Evolutionary conservation across 1,140 invertebrate species (phyloP).

Genomic region (Drosophila sechellia): DNA sequence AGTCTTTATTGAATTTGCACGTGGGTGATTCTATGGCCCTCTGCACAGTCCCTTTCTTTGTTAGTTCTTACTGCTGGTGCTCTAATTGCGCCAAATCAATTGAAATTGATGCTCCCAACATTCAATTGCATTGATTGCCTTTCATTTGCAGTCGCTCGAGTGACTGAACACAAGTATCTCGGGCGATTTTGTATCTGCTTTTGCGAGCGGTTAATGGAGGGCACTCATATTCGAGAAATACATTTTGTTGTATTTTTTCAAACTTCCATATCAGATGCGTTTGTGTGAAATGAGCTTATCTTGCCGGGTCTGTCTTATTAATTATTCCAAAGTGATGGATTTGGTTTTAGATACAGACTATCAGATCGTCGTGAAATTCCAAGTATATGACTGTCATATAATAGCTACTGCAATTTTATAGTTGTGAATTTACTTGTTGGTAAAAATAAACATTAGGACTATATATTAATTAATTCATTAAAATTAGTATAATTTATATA

Average conservation of each 20-base stretch:
- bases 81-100: conserved; percentile 65
- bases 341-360: conserved; percentile 7
- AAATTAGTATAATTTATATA: too few species aligned
- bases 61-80: conserved; percentile 22
- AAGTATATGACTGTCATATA: not conserved
- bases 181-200: conserved; percentile 3
- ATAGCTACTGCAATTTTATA: not conserved
- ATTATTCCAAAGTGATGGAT: conserved; percentile 21
- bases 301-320: conserved; percentile 5
- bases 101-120: conserved; percentile 65
- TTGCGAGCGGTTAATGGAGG: conserved; percentile 3
- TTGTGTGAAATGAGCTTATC: conserved; percentile 13
- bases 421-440: too few species aligned
- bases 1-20: conserved; percentile 36
- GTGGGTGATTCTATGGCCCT: conserved; percentile 1
- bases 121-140: conserved; percentile 62
- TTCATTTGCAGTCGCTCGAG: conserved; percentile 16
- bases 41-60: conserved; percentile 9
- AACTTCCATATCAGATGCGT: conserved; percentile 11
- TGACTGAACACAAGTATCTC: conserved; percentile 22
- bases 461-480: too few species aligned
- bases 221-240: conserved; percentile 3
- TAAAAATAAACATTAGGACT: too few species aligned
- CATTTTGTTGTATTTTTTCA: conserved; percentile 3
- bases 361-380: conserved; percentile 6